Evolutionary conservation across 1,140 invertebrate genomes (phyloP).

Genomic region (Euura lappo): DNA sequence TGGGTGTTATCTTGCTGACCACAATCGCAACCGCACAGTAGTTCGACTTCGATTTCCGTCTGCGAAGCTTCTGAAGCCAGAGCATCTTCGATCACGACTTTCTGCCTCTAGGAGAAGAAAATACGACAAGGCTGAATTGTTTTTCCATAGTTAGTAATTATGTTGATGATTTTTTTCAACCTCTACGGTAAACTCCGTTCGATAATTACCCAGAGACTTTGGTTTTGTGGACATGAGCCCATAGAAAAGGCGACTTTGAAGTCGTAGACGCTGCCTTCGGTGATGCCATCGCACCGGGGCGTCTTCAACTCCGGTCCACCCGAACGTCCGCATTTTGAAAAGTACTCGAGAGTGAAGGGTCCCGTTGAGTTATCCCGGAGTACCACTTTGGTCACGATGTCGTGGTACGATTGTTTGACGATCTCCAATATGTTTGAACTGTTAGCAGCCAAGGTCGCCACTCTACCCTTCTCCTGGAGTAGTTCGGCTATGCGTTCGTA

Average conservation of each 20-base stretch:
- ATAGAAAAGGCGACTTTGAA: constrained; percentile 35
- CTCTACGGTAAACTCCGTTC: neutral
- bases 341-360: constrained; percentile 31
- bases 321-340: constrained; percentile 31
- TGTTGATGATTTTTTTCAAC: constrained; percentile 21
- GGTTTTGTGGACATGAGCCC: constrained; percentile 35
- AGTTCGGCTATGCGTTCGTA: constrained; percentile 34
- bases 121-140: neutral
- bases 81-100: constrained; percentile 22
- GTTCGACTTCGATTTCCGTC: constrained; percentile 35
- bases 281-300: constrained; percentile 31
- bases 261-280: constrained; percentile 36
- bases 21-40: constrained; percentile 25
- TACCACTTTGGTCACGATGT: constrained; percentile 34
- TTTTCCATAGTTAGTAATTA: neutral
- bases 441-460: constrained; percentile 35
- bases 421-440: constrained; percentile 47
- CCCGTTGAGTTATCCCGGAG: constrained; percentile 37
- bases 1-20: neutral
- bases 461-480: constrained; percentile 35
- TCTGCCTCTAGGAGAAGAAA: constrained; percentile 18
- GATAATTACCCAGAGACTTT: constrained; percentile 34
- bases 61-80: constrained; percentile 39
- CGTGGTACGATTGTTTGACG: constrained; percentile 38
- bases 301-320: constrained; percentile 16